Percentiles rank a stretch among this genome's conserved stretches.
Evolutionary conservation across 1,140 invertebrate species (phyloP).

Genomic region (Drosophila kikkawai): DNA sequence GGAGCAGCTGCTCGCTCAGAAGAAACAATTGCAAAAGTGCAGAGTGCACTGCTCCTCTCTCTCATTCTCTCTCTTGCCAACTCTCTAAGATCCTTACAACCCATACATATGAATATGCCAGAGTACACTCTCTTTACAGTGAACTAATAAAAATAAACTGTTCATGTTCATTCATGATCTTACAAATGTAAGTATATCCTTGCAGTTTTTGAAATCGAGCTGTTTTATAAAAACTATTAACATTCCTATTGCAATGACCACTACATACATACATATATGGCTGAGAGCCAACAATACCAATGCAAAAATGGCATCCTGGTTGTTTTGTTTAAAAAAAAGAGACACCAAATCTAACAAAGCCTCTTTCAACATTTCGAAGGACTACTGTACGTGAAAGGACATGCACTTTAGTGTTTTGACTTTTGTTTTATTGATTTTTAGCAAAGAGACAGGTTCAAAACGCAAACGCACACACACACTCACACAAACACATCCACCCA

Average conservation of each 20-base stretch:
- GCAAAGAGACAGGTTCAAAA: constrained; percentile 56
- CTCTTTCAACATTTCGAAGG: not conserved
- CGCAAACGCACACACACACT: constrained; percentile 19
- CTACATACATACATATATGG: too few species aligned
- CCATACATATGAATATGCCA: not conserved
- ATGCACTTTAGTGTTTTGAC: constrained; percentile 50
- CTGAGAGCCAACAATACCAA: too few species aligned
- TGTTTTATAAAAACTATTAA: too few species aligned
- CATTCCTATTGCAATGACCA: too few species aligned
- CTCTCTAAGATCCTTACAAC: not conserved
- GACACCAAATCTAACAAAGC: too few species aligned
- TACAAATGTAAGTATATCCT: too few species aligned
- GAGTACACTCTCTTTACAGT: not conserved
- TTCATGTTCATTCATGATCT: too few species aligned
- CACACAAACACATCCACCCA: constrained; percentile 8
- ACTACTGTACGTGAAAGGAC: constrained; percentile 27
- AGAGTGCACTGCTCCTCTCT: not conserved
- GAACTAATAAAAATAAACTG: not conserved
- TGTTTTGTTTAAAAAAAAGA: too few species aligned
- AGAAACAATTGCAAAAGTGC: not conserved
- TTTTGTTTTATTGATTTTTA: constrained; percentile 67
- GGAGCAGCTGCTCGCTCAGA: constrained; percentile 18
- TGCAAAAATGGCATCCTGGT: too few species aligned
- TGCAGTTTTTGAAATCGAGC: too few species aligned
- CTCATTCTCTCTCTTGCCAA: not conserved